Evolutionary conservation across 1,140 invertebrate species (phyloP).

Genomic region (Drosophila leontia): DNA sequence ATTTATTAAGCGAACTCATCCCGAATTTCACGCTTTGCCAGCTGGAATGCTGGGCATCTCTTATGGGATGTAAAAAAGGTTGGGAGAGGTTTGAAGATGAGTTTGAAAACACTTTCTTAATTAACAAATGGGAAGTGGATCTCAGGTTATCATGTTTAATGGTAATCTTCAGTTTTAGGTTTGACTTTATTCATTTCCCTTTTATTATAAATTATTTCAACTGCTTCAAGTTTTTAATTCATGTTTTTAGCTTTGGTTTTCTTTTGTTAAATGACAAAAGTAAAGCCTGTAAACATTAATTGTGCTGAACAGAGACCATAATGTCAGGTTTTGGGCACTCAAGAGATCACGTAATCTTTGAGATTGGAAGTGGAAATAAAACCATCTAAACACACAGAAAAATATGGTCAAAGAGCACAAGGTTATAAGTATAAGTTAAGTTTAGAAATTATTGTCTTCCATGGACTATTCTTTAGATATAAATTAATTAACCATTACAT

Average conservation of each 20-base stretch:
- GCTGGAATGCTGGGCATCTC: constrained; percentile 3
- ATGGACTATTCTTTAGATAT: not conserved
- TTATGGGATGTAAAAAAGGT: not conserved
- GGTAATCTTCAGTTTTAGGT: not conserved
- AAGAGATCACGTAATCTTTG: constrained; percentile 37
- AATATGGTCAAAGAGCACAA: not conserved
- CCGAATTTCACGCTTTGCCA: constrained; percentile 26
- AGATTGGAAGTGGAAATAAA: not conserved
- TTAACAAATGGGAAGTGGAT: not conserved
- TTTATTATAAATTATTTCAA: constrained; percentile 5
- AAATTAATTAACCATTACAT: not conserved
- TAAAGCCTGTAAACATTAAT: constrained; percentile 19
- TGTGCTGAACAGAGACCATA: constrained; percentile 6
- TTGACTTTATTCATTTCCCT: not conserved
- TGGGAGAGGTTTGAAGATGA: not conserved
- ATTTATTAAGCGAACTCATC: constrained; percentile 39
- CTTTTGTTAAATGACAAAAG: constrained; percentile 18
- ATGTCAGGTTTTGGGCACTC: constrained; percentile 9
- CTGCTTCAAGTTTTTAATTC: constrained; percentile 17
- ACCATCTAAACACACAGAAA: not conserved
- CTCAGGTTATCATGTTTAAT: not conserved
- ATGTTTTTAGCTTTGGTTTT: not conserved
- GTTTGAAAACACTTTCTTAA: constrained; percentile 4
- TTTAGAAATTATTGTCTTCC: not conserved
- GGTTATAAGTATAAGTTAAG: too few relatives aligned